phyloP scores from a whole-genome alignment of 2,113 vertebrate species.

The Etheostoma spectabile region DNA sequence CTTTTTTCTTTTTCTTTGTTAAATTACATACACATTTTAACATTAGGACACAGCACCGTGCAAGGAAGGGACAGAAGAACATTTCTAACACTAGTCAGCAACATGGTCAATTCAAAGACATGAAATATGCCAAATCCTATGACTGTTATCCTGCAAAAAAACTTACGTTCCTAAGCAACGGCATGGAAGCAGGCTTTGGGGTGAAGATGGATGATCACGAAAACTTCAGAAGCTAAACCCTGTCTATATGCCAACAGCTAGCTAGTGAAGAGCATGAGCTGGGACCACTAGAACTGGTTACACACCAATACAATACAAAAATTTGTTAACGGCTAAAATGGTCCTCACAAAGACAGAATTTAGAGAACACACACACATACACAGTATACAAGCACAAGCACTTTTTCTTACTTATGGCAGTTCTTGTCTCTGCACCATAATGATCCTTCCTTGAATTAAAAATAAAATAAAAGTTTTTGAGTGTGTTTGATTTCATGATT shows the following conservation, averaged over 20 bases:
- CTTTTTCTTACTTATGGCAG: too few species aligned
- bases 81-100: background rate
- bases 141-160: conserved; percentile 24
- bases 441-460: too few species aligned
- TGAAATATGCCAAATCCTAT: conserved; percentile 20
- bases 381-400: too few species aligned
- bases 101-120: too few species aligned
- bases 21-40: background rate
- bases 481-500: too few species aligned
- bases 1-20: background rate
- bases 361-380: too few species aligned
- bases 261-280: conserved; percentile 23
- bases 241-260: conserved; percentile 47
- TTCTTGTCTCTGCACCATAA: too few species aligned
- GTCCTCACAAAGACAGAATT: too few species aligned
- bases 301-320: background rate
- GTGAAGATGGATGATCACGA: conserved; percentile 31
- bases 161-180: conserved; percentile 53
- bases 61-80: background rate
- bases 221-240: conserved; percentile 47
- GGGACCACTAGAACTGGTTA: background rate
- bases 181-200: conserved; percentile 14
- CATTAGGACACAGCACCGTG: background rate
- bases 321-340: background rate
- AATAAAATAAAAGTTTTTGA: too few species aligned